Conservation (phyloP, 2,797 vertebrate genomes). For the Hapalemur alaotrensis region DNA sequence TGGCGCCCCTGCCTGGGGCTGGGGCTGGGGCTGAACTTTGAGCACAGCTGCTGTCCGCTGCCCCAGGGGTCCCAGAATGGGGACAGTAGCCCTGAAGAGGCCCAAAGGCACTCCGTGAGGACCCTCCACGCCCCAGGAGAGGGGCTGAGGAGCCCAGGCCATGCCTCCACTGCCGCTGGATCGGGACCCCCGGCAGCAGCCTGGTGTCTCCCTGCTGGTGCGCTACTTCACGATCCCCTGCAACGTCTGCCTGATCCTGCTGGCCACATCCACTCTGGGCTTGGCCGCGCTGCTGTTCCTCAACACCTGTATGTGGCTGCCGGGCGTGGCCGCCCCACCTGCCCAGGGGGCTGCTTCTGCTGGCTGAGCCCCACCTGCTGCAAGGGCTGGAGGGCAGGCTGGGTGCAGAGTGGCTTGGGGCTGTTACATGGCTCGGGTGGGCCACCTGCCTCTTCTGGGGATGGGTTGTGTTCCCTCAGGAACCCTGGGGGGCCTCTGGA, state of each 20-base stretch:
- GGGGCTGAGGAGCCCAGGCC: conserved; percentile 37
- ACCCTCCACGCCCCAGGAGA: conserved; percentile 79
- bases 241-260: conserved; percentile 98
- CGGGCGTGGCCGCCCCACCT: neutral
- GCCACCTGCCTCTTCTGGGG: neutral
- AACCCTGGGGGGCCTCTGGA: neutral
- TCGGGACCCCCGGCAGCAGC: conserved; percentile 93
- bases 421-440: neutral
- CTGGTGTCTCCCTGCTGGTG: conserved; percentile 96
- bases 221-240: conserved; percentile 98
- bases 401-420: neutral
- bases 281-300: conserved; percentile 97
- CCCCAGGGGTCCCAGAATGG: conserved; percentile 48
- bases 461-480: neutral
- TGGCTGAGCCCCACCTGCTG: neutral
- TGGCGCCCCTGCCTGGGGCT: neutral
- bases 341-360: neutral
- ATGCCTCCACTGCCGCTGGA: conserved; percentile 86
- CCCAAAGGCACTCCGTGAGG: conserved; percentile 69
- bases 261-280: conserved; percentile 95
- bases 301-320: conserved; percentile 94
- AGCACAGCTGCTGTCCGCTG: neutral
- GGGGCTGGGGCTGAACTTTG: neutral
- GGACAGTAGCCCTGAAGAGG: conserved; percentile 49
- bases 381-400: neutral